Evolutionary conservation across 2,888 invertebrate species (phyloP).

Genomic region (Gonocerus acuteangulatus): DNA sequence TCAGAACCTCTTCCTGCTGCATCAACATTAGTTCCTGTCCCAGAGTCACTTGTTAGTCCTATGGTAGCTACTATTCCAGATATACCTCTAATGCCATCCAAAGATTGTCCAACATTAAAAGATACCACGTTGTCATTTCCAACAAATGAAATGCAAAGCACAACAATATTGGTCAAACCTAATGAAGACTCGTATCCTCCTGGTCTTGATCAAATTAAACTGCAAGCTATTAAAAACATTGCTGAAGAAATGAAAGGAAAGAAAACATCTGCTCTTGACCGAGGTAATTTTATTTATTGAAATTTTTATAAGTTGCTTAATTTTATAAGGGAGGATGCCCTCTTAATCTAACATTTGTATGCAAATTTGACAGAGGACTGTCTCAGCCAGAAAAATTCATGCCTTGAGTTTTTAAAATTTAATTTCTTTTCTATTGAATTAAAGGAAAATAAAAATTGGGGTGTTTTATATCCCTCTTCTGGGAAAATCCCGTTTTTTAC

Average conservation of each 20-base stretch:
- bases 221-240: conserved; percentile 57
- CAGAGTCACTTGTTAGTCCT: conserved; percentile 72
- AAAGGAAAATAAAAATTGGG: too few species aligned
- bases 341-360: not conserved
- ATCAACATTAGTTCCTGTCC: conserved; percentile 79
- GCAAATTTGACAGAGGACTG: not conserved
- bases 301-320: too few species aligned
- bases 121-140: conserved; percentile 48
- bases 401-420: too few species aligned
- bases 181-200: not conserved
- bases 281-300: conserved; percentile 7
- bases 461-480: too few species aligned
- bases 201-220: conserved; percentile 43
- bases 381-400: too few species aligned
- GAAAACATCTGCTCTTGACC: conserved; percentile 32
- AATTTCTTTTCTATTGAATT: too few species aligned
- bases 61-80: conserved; percentile 50
- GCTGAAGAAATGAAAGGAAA: conserved; percentile 49
- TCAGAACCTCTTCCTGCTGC: conserved; percentile 58
- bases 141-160: conserved; percentile 78
- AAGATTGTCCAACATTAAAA: not conserved
- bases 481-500: too few species aligned
- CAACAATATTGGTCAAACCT: conserved; percentile 71
- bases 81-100: conserved; percentile 23
- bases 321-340: too few species aligned